Conservation (phyloP, 2,113 vertebrate genomes). For the Noturus placidus region DNA sequence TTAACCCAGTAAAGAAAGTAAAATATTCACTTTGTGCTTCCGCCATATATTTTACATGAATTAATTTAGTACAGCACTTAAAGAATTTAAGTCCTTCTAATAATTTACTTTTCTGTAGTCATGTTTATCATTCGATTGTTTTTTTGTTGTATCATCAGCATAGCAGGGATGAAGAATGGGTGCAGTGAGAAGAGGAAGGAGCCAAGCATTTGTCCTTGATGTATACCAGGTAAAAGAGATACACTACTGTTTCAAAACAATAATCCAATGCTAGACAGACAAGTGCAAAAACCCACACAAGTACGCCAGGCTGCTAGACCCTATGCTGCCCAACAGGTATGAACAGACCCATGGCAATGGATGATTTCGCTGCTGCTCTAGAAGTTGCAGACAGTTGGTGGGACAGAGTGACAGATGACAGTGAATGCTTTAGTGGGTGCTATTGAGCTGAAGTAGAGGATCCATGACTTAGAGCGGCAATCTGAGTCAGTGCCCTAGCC, state of each 20-base stretch:
- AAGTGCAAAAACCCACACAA: background rate
- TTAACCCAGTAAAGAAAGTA: background rate
- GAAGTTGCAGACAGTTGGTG: conserved; percentile 30
- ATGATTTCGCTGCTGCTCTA: background rate
- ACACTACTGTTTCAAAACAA: background rate
- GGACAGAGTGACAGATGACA: conserved; percentile 20
- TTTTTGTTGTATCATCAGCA: background rate
- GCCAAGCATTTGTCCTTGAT: background rate
- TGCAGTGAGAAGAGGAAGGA: background rate
- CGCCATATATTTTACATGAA: background rate
- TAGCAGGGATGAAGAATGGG: background rate
- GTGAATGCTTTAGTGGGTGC: background rate
- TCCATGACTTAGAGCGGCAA: conserved; percentile 63
- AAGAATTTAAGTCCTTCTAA: background rate
- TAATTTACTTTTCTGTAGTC: background rate
- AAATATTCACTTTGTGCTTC: background rate
- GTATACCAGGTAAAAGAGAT: background rate
- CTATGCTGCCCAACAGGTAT: background rate
- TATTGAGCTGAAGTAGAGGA: conserved; percentile 45
- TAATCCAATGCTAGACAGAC: background rate
- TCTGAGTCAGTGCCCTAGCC: conserved; percentile 53
- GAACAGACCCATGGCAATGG: background rate
- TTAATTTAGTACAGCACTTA: background rate
- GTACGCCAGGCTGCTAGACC: background rate
- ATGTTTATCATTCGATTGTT: background rate